These are phyloP conservation scores for Hylaeus anthracinus DNA, from an alignment of 1,140 invertebrate genomes.

Conservation along the genomic window DNA sequence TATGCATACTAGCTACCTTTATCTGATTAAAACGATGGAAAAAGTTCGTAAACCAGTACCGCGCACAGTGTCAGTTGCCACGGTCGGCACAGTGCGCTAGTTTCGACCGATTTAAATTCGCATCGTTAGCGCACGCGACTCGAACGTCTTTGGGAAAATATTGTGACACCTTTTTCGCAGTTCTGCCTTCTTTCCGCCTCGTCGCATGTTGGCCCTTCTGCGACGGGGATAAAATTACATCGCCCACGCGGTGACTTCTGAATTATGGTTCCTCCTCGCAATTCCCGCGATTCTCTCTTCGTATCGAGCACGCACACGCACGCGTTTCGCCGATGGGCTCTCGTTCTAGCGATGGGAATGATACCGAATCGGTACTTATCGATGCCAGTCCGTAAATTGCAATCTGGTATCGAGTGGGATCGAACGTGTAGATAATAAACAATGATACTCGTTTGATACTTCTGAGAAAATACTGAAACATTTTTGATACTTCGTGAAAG, in stretches of 20 bases:
- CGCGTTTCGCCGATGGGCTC: conserved; percentile 23
- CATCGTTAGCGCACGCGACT: conserved; percentile 13
- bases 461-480: no score
- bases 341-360: background rate
- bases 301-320: background rate
- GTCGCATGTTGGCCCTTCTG: background rate
- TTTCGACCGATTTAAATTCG: conserved; percentile 12
- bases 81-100: conserved; percentile 18
- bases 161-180: conserved; percentile 18
- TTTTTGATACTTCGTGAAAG: no score
- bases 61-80: background rate
- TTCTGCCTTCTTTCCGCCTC: background rate
- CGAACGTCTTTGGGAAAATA: conserved; percentile 1
- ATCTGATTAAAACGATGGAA: no score
- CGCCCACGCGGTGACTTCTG: conserved; percentile 38
- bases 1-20: no score
- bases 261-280: conserved; percentile 48
- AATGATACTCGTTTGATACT: no score
- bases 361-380: no score
- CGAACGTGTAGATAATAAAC: no score
- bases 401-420: no score
- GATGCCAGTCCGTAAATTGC: no score
- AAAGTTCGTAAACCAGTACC: background rate
- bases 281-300: conserved; percentile 5
- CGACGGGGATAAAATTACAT: conserved; percentile 35